These are phyloP conservation scores for Baccha elongata DNA, from an alignment of 2,888 invertebrate species.

Conservation along the genomic window DNA sequence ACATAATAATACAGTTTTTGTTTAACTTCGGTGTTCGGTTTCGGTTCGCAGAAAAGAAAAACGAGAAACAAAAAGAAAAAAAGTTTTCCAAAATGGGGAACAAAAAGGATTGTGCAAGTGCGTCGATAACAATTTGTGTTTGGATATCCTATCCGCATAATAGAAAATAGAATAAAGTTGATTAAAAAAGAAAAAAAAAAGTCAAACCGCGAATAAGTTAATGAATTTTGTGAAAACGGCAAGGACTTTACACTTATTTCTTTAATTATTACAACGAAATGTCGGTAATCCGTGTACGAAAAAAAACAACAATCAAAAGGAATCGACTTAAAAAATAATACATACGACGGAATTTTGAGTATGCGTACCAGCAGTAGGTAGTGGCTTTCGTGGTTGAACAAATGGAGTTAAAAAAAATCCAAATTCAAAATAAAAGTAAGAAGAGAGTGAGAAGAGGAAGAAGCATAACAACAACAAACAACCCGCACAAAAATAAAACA, in stretches of 20 bases:
- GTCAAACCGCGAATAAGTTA: constrained; percentile 25
- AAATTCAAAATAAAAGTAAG: constrained; percentile 14
- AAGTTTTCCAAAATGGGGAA: constrained; percentile 38
- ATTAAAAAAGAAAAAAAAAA: constrained; percentile 6
- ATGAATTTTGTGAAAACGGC: constrained; percentile 27
- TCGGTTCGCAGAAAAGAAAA: constrained; percentile 12
- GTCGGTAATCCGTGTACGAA: constrained; percentile 68
- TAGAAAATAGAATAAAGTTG: constrained; percentile 14
- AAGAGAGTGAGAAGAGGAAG: constrained; percentile 29
- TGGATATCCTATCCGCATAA: neutral
- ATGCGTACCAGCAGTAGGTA: constrained; percentile 62
- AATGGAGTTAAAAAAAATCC: constrained; percentile 40
- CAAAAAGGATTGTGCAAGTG: constrained; percentile 32
- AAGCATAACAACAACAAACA: constrained; percentile 60
- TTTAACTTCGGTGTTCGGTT: constrained; percentile 26
- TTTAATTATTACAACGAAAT: constrained; percentile 55
- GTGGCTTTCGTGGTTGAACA: constrained; percentile 34
- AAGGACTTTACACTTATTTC: too few species aligned
- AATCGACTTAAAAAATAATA: constrained; percentile 40
- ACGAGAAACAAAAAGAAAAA: constrained; percentile 28
- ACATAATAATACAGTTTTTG: constrained; percentile 21
- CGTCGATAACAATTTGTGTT: constrained; percentile 32
- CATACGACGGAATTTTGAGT: constrained; percentile 74
- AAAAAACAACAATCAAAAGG: constrained; percentile 63
- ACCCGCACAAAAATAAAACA: constrained; percentile 29